phyloP scores from a whole-genome alignment of 2,888 invertebrate species.

The Glyphotaelius pellucidus region DNA sequence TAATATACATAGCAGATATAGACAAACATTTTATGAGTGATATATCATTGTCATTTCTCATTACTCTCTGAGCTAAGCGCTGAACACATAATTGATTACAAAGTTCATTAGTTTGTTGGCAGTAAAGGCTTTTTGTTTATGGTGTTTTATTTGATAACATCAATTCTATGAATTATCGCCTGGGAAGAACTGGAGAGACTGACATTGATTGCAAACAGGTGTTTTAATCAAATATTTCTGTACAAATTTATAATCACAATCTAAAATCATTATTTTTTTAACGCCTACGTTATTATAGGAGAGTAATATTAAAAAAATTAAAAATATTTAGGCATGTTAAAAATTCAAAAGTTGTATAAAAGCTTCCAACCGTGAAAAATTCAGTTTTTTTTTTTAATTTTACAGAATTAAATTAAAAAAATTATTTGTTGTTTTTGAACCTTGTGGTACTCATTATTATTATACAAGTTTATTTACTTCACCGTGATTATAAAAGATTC shows the following conservation, averaged over 20 bases:
- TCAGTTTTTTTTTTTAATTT: too few species aligned
- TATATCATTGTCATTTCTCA: constrained; percentile 35
- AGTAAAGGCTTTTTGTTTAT: constrained; percentile 19
- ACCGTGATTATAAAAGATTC: not conserved
- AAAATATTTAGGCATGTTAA: too few species aligned
- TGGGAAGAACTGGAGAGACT: not conserved
- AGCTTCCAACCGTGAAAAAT: too few species aligned
- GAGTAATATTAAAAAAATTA: not conserved
- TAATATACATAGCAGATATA: not conserved
- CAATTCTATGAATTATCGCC: constrained; percentile 25
- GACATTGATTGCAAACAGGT: constrained; percentile 34
- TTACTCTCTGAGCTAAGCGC: constrained; percentile 3
- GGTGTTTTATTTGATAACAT: constrained; percentile 29
- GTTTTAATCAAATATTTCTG: not conserved
- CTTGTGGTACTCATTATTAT: too few species aligned
- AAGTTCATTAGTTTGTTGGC: constrained; percentile 32
- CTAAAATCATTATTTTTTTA: not conserved
- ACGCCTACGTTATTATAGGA: not conserved
- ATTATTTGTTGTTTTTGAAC: too few species aligned
- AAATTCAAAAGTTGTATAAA: too few species aligned
- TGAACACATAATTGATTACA: constrained; percentile 30
- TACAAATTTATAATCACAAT: not conserved
- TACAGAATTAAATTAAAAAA: too few species aligned
- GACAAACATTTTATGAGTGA: constrained; percentile 18
- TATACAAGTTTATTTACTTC: too few species aligned